Conservation (phyloP, 1,140 invertebrate genomes). For the Diachasma alloeum region DNA sequence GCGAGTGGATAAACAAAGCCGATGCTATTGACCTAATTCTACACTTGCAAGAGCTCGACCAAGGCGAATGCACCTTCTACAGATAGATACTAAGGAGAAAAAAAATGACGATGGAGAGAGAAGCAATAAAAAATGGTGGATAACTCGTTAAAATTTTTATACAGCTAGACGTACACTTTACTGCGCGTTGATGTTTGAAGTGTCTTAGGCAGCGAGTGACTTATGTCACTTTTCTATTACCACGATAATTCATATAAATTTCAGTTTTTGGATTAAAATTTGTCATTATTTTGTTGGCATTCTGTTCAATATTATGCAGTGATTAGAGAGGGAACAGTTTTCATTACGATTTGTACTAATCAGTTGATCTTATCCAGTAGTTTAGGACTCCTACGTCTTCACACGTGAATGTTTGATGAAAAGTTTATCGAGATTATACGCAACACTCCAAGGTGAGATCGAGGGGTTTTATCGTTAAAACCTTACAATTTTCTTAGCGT, state of each 20-base stretch:
- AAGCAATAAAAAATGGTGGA: background rate
- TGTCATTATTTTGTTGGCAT: background rate
- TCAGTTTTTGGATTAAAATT: background rate
- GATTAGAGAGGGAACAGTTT: constrained; percentile 28
- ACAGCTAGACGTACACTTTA: background rate
- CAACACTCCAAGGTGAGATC: background rate
- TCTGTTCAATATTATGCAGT: constrained; percentile 1
- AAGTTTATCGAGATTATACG: background rate
- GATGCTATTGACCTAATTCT: background rate
- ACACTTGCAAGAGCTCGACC: background rate
- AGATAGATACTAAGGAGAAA: background rate
- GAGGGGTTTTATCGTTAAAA: background rate
- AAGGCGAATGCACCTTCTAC: background rate
- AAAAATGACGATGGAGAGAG: background rate
- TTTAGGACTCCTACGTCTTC: constrained; percentile 7
- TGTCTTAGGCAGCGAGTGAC: background rate
- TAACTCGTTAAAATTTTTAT: background rate
- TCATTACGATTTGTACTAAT: constrained; percentile 44
- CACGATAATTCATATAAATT: background rate
- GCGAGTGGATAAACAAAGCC: background rate
- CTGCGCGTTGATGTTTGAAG: background rate
- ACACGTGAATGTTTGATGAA: constrained; percentile 17
- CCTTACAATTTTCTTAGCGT: background rate
- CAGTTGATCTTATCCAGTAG: constrained; percentile 33
- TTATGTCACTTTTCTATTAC: background rate